Evolutionary conservation across 2,797 vertebrate genomes (phyloP), one percentile per base, ranked within the genome.

Genomic region (Acanthurus leucopareius): DNA sequence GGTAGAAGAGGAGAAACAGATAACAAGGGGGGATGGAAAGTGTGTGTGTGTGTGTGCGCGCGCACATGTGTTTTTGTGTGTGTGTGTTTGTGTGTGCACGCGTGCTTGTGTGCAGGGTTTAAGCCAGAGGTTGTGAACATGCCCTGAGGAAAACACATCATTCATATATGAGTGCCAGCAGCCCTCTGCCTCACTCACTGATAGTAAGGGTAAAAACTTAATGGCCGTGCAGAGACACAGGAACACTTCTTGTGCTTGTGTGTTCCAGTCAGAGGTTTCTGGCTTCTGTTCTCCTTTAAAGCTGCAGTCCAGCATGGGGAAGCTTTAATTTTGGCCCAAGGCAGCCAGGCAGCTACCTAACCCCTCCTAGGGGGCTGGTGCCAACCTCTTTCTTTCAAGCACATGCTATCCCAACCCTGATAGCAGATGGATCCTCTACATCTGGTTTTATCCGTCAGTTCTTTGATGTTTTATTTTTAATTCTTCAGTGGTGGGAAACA

Each of bases 271-370:
- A 61, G 44, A 60, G 38, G 25, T 67, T 72, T 62, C 49, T 61
- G 32, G 32, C 15, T 42, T 5, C 8, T 72, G 16, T 47, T 66
- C 40, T 77, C 7, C 51, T 79, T 72, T 77, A 20, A 76, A 69
- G 58, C 57, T 81, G 65, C 71, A 71, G 54, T 75, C 47, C 58
- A 79, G 64, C 91, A 89, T 89, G 79, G 89, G 88, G 91, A 67
- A 93, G 82, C 45, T 89, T 94, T 91, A 92, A 81, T 82, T 64
- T 82, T 77, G 81, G 84, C 83, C 80, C 81, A 80, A 69, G 72
- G 77, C 83, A 81, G 62, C 70, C 58, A 72, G 61, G 73, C 79
- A 69, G 65, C 73, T 14, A 20, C 68, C 72, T 81, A 51, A 75
- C 54, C 64, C 82, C 58, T 84, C 73, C 68, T 72, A 59, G 47